Percentiles rank a stretch among this genome's conserved stretches.
Conservation (phyloP, 1,140 invertebrate genomes). For the Drosophila gunungcola region DNA sequence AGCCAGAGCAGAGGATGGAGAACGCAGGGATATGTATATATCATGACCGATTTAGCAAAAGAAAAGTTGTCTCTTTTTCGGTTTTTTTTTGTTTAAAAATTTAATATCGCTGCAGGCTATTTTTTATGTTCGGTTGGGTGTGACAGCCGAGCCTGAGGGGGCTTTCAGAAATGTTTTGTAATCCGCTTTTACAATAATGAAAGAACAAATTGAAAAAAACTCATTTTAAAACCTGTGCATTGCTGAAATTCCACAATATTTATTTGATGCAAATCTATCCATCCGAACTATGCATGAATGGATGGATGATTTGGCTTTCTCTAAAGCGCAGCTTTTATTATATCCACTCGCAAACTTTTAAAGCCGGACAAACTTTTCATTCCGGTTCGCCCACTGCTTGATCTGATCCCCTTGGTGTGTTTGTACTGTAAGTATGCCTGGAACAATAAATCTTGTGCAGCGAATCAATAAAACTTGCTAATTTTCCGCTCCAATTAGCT, state of each 20-base stretch:
- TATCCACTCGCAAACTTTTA: conserved; percentile 20
- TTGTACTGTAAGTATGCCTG: conserved; percentile 8
- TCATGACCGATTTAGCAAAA: conserved; percentile 44
- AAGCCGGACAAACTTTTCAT: conserved; percentile 24
- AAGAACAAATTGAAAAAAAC: conserved; percentile 39
- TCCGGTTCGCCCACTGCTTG: neutral
- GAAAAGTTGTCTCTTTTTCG: conserved; percentile 33
- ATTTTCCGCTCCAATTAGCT: conserved; percentile 78
- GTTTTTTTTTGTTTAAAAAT: conserved; percentile 57
- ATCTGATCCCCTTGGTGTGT: conserved; percentile 9
- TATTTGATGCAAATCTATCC: conserved; percentile 40
- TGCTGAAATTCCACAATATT: conserved; percentile 20
- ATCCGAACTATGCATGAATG: conserved; percentile 56
- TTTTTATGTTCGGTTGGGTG: conserved; percentile 42
- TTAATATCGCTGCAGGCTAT: conserved; percentile 63
- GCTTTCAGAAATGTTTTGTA: conserved; percentile 57
- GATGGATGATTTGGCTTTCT: conserved; percentile 9
- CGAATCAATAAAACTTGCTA: conserved; percentile 76
- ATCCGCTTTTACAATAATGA: conserved; percentile 79
- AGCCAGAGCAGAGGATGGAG: conserved; percentile 19
- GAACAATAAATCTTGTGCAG: conserved; percentile 70
- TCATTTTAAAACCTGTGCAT: conserved; percentile 26
- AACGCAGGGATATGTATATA: conserved; percentile 24
- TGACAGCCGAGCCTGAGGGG: conserved; percentile 42
- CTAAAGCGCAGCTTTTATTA: conserved; percentile 16